Conservation (phyloP, 2,797 vertebrate species). For the Gallirallus australis region DNA sequence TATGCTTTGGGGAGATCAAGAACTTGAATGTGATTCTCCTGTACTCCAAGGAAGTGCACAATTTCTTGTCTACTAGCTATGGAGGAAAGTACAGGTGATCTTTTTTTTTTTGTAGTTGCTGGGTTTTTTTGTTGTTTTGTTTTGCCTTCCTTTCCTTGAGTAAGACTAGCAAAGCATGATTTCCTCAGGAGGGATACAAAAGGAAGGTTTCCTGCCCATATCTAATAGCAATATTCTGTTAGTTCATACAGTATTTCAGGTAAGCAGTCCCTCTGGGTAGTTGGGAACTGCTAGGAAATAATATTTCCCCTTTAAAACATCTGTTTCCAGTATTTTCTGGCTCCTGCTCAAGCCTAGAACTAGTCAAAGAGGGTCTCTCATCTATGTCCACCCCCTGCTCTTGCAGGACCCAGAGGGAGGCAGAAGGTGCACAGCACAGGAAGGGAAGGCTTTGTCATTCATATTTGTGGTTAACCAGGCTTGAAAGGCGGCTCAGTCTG, state of each 20-base stretch:
- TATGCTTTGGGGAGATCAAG: not conserved
- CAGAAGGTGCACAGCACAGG: not conserved
- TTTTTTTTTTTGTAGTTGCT: not conserved
- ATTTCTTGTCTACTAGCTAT: not conserved
- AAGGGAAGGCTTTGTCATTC: not conserved
- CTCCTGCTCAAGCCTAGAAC: not conserved
- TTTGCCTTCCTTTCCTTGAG: not conserved
- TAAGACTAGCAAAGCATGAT: not conserved
- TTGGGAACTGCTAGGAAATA: not conserved
- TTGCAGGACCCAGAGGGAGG: not conserved
- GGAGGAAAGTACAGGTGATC: not conserved
- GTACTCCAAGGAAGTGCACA: not conserved
- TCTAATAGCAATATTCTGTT: not conserved
- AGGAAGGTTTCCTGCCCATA: not conserved
- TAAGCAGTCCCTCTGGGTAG: not conserved
- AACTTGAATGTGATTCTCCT: not conserved
- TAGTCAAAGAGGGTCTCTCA: not conserved
- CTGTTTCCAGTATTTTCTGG: constrained; percentile 21
- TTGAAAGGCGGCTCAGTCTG: not conserved
- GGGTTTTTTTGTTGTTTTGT: not conserved
- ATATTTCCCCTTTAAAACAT: not conserved
- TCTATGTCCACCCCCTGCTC: not conserved
- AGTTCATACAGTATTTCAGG: not conserved
- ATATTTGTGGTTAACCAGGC: not conserved
- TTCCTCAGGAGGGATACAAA: not conserved